A percentile compares a stretch with the other conserved stretches of the same genome.
Conservation (phyloP, 2,113 vertebrate genomes). For the Sardina pilchardus region DNA sequence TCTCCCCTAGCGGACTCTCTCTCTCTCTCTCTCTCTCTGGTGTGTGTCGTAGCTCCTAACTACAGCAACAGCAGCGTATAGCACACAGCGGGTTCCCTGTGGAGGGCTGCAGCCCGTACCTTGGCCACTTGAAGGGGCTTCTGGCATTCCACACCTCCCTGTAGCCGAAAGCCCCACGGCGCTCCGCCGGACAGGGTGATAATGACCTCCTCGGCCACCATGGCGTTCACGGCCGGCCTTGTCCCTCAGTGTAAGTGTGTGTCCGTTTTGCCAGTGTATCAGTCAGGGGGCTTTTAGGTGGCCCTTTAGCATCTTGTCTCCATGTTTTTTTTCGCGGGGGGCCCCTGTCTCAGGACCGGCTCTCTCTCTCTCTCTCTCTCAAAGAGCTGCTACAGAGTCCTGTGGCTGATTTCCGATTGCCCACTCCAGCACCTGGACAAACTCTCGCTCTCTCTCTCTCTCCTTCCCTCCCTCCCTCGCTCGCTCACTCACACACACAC, state of each 20-base stretch:
- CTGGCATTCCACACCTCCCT: conserved; percentile 90
- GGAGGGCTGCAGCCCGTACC: conserved; percentile 72
- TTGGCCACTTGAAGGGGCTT: conserved; percentile 95
- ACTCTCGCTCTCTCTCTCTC: conserved; percentile 50
- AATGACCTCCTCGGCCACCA: conserved; percentile 87
- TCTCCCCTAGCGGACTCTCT: neutral
- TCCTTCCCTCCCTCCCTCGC: conserved; percentile 47
- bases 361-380: neutral
- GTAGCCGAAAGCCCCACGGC: conserved; percentile 97
- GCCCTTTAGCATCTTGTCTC: conserved; percentile 62
- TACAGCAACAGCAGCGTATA: conserved; percentile 1
- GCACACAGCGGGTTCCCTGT: neutral
- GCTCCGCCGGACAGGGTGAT: conserved; percentile 91
- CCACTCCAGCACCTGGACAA: conserved; percentile 16
- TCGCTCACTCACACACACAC: conserved; percentile 55
- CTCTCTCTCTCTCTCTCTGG: no score
- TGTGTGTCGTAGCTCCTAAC: neutral
- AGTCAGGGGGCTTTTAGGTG: conserved; percentile 43
- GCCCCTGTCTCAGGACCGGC: neutral
- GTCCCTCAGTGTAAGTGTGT: conserved; percentile 26
- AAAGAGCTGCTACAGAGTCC: conserved; percentile 54
- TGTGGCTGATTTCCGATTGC: conserved; percentile 46
- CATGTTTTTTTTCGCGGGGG: conserved; percentile 58
- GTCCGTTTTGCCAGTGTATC: conserved; percentile 32
- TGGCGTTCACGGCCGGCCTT: conserved; percentile 46